Conservation (phyloP, 2,888 invertebrate genomes). For the Noctua fimbriata region DNA sequence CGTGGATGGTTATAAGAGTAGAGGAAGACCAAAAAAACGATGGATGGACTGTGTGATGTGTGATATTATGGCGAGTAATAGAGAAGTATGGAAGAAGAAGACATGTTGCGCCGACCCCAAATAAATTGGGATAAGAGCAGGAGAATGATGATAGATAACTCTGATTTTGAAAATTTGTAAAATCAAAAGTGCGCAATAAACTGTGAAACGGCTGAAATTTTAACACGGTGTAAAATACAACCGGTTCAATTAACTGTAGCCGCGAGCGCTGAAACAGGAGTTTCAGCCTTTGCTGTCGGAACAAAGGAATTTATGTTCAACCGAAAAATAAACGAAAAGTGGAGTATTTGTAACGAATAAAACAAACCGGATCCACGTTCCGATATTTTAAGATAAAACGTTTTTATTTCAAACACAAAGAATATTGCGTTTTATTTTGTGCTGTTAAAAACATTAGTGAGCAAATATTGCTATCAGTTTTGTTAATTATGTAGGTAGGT, state of each 20-base stretch:
- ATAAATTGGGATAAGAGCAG: no score
- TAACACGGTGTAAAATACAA: neutral
- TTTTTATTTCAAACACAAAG: constrained; percentile 7
- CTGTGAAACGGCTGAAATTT: neutral
- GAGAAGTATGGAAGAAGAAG: no score
- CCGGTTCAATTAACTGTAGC: neutral
- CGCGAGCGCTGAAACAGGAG: neutral
- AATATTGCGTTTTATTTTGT: constrained; percentile 20
- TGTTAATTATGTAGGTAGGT: constrained; percentile 7
- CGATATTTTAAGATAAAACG: constrained; percentile 33
- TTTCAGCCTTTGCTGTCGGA: neutral
- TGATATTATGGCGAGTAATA: no score
- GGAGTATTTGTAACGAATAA: constrained; percentile 7
- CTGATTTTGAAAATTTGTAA: neutral
- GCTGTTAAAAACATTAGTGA: constrained; percentile 20
- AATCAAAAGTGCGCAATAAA: neutral
- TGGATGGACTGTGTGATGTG: no score
- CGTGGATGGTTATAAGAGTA: no score
- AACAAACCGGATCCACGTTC: constrained; percentile 10
- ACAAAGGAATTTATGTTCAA: constrained; percentile 16
- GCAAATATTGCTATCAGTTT: constrained; percentile 34
- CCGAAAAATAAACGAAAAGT: neutral
- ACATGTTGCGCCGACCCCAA: no score
- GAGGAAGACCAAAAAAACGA: no score
- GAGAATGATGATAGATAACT: neutral